These are phyloP conservation scores for Serripes groenlandicus DNA, from an alignment of 2,888 invertebrate species.

Conservation along the genomic window DNA sequence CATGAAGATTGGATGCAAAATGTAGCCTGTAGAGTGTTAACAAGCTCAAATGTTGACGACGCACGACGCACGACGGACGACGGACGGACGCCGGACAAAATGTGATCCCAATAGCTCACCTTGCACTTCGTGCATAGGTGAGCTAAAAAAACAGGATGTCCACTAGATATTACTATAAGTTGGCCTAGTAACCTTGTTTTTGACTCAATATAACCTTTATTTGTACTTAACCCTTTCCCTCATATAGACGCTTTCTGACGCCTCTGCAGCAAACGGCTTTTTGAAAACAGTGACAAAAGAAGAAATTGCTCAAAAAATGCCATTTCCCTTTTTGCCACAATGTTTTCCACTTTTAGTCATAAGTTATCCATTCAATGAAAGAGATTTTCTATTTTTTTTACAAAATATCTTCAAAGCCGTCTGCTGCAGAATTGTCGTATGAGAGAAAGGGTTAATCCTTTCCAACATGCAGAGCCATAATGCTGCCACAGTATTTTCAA, in stretches of 20 bases:
- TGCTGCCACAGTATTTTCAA: too few relatives aligned
- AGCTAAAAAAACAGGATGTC: too few relatives aligned
- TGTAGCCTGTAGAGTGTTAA: too few relatives aligned
- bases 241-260: neutral
- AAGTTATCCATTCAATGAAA: neutral
- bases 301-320: neutral
- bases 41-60: too few relatives aligned
- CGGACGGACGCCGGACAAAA: too few relatives aligned
- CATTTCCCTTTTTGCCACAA: neutral
- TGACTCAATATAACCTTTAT: too few relatives aligned
- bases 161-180: too few relatives aligned
- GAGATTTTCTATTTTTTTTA: neutral
- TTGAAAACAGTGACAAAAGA: conserved; percentile 5
- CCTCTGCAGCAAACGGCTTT: neutral
- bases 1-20: too few relatives aligned
- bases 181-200: too few relatives aligned
- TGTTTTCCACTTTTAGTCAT: neutral
- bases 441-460: neutral
- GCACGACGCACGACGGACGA: too few relatives aligned
- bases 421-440: neutral
- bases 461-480: neutral
- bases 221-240: neutral
- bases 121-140: too few relatives aligned
- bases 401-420: neutral
- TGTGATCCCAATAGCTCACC: too few relatives aligned